A percentile compares a stretch with the other conserved stretches of the same genome.
Conservation (phyloP, 2,113 vertebrate species). For the Syrrhaptes paradoxus region DNA sequence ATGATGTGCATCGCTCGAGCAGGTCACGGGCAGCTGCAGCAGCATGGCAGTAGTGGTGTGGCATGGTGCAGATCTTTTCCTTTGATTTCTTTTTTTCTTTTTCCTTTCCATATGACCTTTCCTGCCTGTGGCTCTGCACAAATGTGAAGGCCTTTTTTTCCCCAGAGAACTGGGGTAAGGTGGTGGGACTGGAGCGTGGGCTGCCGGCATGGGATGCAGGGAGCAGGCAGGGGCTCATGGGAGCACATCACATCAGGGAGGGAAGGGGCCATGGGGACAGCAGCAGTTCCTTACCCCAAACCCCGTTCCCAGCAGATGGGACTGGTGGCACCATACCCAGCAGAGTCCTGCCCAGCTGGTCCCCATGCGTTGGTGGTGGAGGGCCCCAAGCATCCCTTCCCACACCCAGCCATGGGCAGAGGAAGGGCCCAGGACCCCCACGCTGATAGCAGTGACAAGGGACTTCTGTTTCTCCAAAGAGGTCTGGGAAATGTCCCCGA, state of each 20-base stretch:
- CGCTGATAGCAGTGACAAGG: neutral
- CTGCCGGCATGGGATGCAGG: neutral
- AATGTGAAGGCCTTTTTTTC: neutral
- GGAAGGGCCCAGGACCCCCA: neutral
- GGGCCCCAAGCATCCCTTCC: neutral
- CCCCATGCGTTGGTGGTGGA: neutral
- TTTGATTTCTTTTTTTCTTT: neutral
- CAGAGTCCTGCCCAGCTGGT: neutral
- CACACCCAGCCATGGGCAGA: neutral
- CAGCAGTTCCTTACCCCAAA: neutral
- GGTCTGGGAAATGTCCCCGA: neutral
- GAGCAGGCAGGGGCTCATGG: neutral
- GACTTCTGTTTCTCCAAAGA: neutral
- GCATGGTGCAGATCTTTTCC: neutral
- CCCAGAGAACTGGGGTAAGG: neutral
- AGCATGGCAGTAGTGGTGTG: accelerated
- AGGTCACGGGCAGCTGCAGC: neutral
- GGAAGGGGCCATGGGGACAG: neutral
- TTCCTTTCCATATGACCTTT: neutral
- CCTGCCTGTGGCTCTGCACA: neutral
- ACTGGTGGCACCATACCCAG: neutral
- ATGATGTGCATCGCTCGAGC: neutral
- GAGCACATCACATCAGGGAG: neutral
- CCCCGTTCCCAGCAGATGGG: neutral
- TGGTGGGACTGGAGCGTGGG: neutral